Percentiles rank a stretch among this genome's conserved stretches.
Evolutionary conservation across 1,140 invertebrate genomes (phyloP).

Genomic region (Drosophila rhopaloa): DNA sequence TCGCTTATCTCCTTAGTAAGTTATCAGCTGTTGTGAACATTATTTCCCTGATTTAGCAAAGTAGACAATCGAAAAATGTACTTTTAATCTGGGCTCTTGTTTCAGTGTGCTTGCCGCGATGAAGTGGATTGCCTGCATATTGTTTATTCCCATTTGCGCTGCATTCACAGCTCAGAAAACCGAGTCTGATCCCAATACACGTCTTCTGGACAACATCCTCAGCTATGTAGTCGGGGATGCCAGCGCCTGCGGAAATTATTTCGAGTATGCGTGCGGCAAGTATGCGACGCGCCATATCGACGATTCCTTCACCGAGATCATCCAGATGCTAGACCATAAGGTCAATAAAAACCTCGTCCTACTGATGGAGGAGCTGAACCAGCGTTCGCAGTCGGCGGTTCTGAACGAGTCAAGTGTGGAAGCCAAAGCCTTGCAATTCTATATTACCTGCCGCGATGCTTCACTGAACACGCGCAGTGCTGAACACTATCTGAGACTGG

Average conservation of each 20-base stretch:
- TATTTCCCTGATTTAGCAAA: neutral
- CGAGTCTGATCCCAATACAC: constrained; percentile 14
- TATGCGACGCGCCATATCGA: constrained; percentile 39
- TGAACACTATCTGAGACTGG: constrained; percentile 29
- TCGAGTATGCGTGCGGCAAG: constrained; percentile 71
- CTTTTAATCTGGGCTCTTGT: neutral
- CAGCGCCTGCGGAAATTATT: constrained; percentile 62
- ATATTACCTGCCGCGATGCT: constrained; percentile 36
- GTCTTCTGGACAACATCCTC: constrained; percentile 37
- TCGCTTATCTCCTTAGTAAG: neutral
- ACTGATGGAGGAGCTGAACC: constrained; percentile 28
- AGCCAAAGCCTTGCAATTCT: constrained; percentile 37
- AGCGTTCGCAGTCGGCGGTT: neutral
- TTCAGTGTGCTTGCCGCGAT: constrained; percentile 20
- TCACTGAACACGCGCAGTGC: neutral
- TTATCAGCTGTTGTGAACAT: constrained; percentile 2
- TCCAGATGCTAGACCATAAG: constrained; percentile 54
- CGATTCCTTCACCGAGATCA: constrained; percentile 54
- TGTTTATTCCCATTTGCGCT: neutral
- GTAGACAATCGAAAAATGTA: neutral
- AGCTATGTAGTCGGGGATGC: constrained; percentile 50
- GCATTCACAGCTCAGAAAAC: neutral
- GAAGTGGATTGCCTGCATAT: constrained; percentile 19
- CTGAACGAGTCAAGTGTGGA: constrained; percentile 29
- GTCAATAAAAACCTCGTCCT: constrained; percentile 47